These are phyloP conservation scores for Pygoscelis antarcticus DNA, from an alignment of 2,113 vertebrate genomes.

Conservation along the genomic window DNA sequence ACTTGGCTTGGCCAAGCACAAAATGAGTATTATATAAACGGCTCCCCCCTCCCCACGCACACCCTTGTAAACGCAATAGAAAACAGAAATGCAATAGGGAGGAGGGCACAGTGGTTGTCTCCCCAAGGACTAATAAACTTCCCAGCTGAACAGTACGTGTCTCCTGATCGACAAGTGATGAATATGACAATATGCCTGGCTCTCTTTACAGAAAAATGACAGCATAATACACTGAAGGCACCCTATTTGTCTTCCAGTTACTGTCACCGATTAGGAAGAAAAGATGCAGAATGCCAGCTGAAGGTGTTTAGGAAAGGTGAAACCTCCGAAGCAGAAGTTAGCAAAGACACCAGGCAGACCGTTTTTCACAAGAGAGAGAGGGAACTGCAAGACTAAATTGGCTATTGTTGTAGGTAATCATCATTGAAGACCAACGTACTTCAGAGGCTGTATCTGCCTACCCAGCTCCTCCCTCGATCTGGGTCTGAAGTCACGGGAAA, in stretches of 20 bases:
- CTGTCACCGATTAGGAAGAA: neutral
- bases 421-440: neutral
- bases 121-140: neutral
- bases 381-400: neutral
- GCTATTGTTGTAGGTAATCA: neutral
- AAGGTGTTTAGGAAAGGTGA: neutral
- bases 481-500: neutral
- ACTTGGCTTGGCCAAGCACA: neutral
- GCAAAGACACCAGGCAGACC: neutral
- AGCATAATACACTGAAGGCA: neutral
- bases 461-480: neutral
- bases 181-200: neutral
- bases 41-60: neutral
- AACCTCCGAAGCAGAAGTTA: neutral
- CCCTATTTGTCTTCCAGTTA: neutral
- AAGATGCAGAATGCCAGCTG: neutral
- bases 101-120: neutral
- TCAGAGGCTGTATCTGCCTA: neutral
- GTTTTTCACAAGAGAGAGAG: neutral
- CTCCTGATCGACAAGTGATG: neutral
- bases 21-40: neutral
- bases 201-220: neutral
- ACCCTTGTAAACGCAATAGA: neutral
- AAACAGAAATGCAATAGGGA: neutral
- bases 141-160: neutral